Percentiles rank a stretch among this genome's conserved stretches.
Conservation (phyloP, 2,888 invertebrate genomes). For the Callyntrura sp. region DNA sequence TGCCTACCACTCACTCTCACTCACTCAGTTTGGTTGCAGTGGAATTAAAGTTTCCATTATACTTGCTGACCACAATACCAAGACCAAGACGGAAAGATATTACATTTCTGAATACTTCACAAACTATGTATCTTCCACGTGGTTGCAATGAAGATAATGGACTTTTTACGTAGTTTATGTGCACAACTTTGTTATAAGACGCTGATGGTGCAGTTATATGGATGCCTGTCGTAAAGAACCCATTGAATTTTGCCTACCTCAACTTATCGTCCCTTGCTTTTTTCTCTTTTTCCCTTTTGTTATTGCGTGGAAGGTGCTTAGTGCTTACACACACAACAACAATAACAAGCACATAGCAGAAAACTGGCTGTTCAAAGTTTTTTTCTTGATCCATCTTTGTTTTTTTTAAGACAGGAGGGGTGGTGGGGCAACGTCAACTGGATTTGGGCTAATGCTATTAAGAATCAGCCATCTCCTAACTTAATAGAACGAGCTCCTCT, state of each 20-base stretch:
- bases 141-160: slow-evolving; percentile 57
- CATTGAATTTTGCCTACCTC: slow-evolving; percentile 63
- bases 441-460: slow-evolving; percentile 38
- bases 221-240: too few species aligned
- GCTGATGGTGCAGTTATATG: too few species aligned
- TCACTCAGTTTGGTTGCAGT: not conserved
- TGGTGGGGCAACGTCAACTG: too few species aligned
- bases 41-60: not conserved
- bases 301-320: not conserved
- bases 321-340: not conserved
- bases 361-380: too few species aligned
- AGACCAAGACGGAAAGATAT: not conserved
- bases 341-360: not conserved
- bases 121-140: slow-evolving; percentile 48
- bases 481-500: too few species aligned
- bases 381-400: not conserved
- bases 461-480: slow-evolving; percentile 21
- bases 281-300: too few species aligned
- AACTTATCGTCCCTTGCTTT: slow-evolving; percentile 54
- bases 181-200: slow-evolving; percentile 11
- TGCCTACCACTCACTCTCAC: not conserved
- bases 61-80: not conserved
- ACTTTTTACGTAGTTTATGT: slow-evolving; percentile 20
- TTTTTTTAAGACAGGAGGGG: too few species aligned
- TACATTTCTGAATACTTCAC: slow-evolving; percentile 21